Percentiles rank a stretch among this genome's conserved stretches.
Evolutionary conservation across 2,113 vertebrate species (phyloP).

Genomic region (Toxostoma redivivum): DNA sequence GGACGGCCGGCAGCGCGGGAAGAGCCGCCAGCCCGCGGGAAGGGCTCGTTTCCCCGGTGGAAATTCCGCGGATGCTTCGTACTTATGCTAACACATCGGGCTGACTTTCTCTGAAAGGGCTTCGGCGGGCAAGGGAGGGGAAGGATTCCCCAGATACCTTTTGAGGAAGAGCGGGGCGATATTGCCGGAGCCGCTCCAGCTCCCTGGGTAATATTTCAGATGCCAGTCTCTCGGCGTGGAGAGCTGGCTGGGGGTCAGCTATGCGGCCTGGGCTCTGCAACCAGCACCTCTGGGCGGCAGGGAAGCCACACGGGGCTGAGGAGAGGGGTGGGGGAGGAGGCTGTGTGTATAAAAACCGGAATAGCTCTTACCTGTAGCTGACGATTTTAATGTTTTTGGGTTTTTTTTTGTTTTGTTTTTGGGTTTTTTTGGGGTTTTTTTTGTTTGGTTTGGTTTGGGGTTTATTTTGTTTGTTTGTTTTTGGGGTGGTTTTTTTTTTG

Average conservation of each 20-base stretch:
- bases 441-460: no score
- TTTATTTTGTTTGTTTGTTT: no score
- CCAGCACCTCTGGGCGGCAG: neutral
- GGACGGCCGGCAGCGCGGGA: neutral
- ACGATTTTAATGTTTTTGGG: no score
- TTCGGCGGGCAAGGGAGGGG: neutral
- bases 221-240: neutral
- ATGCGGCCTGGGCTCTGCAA: neutral
- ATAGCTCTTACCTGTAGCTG: neutral
- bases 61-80: slow-evolving; percentile 19
- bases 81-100: neutral
- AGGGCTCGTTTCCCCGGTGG: neutral
- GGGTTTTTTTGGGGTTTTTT: no score
- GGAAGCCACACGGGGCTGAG: neutral
- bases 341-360: neutral
- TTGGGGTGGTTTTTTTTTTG: no score
- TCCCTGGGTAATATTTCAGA: neutral
- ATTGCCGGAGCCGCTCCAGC: neutral
- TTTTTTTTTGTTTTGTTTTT: no score
- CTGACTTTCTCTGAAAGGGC: neutral
- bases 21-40: neutral
- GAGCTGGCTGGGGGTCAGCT: neutral
- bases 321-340: no score
- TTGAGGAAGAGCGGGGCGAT: neutral
- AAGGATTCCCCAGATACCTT: neutral